A percentile compares a stretch with the other conserved stretches of the same genome.
phyloP scores from a whole-genome alignment of 2,888 invertebrate species.

The Epicampocera succincta region DNA sequence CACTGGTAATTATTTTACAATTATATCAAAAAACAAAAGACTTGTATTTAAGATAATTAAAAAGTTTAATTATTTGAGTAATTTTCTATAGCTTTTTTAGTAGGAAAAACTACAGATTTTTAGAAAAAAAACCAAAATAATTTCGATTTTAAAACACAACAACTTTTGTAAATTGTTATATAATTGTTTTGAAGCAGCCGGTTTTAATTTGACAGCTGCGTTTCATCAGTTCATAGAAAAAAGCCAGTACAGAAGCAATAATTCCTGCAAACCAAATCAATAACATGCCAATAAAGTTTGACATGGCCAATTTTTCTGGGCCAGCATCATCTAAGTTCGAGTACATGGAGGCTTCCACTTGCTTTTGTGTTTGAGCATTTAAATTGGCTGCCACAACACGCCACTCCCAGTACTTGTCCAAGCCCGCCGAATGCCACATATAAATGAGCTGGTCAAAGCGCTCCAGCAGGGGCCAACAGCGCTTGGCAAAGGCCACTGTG shows the following conservation, averaged over 20 bases:
- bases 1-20: slow-evolving; percentile 23
- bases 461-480: slow-evolving; percentile 84
- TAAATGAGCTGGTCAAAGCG: slow-evolving; percentile 84
- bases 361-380: slow-evolving; percentile 76
- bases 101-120: too few relatives aligned
- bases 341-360: slow-evolving; percentile 75
- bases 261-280: slow-evolving; percentile 77
- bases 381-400: slow-evolving; percentile 75
- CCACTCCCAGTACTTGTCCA: slow-evolving; percentile 86
- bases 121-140: too few relatives aligned
- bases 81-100: too few relatives aligned
- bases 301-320: slow-evolving; percentile 75
- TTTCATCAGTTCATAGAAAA: slow-evolving; percentile 71
- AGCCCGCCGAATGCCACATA: slow-evolving; percentile 85
- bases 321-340: slow-evolving; percentile 71
- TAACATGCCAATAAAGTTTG: slow-evolving; percentile 78
- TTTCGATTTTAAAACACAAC: too few relatives aligned
- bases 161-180: background rate
- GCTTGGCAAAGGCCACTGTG: slow-evolving; percentile 85
- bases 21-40: slow-evolving; percentile 13
- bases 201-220: slow-evolving; percentile 32
- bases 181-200: background rate
- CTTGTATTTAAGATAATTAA: slow-evolving; percentile 6
- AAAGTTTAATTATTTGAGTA: background rate
- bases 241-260: slow-evolving; percentile 71